Percentiles rank a stretch among this genome's conserved stretches.
These are phyloP conservation scores for Albula goreensis DNA, from an alignment of 2,113 vertebrate species.

Conservation along the genomic window DNA sequence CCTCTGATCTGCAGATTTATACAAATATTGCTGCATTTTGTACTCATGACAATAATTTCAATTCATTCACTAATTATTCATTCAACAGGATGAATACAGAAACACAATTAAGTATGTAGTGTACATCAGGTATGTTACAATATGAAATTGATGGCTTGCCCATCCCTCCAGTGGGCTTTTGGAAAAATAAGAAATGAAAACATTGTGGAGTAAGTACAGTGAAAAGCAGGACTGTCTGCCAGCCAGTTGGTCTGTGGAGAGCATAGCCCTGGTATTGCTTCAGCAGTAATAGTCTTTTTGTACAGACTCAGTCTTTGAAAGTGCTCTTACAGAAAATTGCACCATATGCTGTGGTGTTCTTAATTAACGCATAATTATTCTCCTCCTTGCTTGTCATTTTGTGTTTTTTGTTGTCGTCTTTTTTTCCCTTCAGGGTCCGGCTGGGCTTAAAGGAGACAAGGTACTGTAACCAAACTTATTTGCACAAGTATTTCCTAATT, in stretches of 20 bases:
- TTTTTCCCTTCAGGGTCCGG: neutral
- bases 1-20: neutral
- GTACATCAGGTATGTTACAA: too few relatives aligned
- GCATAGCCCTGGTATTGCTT: neutral
- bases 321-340: neutral
- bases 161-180: too few relatives aligned
- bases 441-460: slow-evolving; percentile 4
- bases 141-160: too few relatives aligned
- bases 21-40: neutral
- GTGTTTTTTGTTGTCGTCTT: neutral
- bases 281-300: neutral
- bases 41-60: neutral
- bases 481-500: neutral
- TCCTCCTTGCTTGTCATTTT: neutral
- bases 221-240: neutral
- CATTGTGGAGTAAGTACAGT: too few relatives aligned
- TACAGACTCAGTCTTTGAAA: neutral
- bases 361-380: neutral
- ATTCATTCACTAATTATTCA: too few relatives aligned
- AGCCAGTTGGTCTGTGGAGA: neutral
- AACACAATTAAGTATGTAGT: too few relatives aligned
- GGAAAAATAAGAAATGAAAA: too few relatives aligned
- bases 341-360: neutral
- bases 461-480: neutral
- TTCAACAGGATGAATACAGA: too few relatives aligned